A percentile compares a stretch with the other conserved stretches of the same genome.
phyloP scores from a whole-genome alignment of 2,888 invertebrate genomes.

The Eupithecia tripunctaria region DNA sequence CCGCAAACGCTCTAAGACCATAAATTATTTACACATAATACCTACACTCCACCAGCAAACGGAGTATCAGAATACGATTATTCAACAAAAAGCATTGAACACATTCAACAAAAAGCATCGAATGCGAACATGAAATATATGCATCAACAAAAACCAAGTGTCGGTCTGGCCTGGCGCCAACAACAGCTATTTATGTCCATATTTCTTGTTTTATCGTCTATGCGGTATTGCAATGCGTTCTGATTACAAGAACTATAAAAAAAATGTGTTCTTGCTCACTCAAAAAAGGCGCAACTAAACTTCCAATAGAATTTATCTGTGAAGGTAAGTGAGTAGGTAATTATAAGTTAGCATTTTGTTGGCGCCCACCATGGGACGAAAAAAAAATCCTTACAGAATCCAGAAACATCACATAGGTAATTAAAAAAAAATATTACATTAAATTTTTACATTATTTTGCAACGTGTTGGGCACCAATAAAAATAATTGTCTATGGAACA shows the following conservation, averaged over 20 bases:
- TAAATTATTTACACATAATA: background rate
- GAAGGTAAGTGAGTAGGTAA: background rate
- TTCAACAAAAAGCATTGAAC: slow-evolving; percentile 5
- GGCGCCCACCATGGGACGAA: background rate
- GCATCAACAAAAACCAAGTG: slow-evolving; percentile 29
- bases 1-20: background rate
- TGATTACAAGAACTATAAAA: slow-evolving; percentile 11
- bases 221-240: slow-evolving; percentile 21
- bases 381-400: background rate
- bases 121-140: slow-evolving; percentile 11
- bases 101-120: slow-evolving; percentile 10
- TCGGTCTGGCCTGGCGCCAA: slow-evolving; percentile 25
- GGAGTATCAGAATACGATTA: background rate
- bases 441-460: background rate
- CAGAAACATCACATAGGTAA: background rate
- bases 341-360: background rate
- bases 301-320: background rate
- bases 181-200: slow-evolving; percentile 14
- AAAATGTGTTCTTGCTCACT: background rate
- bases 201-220: slow-evolving; percentile 22
- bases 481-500: background rate
- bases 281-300: background rate
- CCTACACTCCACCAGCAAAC: background rate
- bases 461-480: background rate
- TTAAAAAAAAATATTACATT: too few relatives aligned